These are phyloP conservation scores for Phenganax subtilis DNA, from an alignment of 92 coral and sea anemone genomes.

Conservation along the genomic window DNA sequence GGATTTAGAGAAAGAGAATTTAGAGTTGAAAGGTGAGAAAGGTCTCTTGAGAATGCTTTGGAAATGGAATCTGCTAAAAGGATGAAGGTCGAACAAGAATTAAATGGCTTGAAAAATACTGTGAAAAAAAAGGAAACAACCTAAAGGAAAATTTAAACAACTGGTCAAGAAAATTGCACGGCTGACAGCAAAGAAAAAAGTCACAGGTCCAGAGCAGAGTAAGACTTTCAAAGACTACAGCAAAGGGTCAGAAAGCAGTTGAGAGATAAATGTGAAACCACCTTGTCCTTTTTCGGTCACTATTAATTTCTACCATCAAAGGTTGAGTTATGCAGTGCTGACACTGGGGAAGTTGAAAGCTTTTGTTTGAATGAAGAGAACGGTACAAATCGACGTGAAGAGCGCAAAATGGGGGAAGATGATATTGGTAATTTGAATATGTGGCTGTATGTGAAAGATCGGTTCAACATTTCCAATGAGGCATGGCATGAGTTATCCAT, in stretches of 20 bases:
- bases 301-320: slow-evolving; percentile 2
- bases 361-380: slow-evolving; percentile 17
- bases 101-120: slow-evolving; percentile 9
- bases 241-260: slow-evolving; percentile 18
- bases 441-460: background rate
- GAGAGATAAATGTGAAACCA: slow-evolving; percentile 2
- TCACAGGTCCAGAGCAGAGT: slow-evolving; percentile 7
- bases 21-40: background rate
- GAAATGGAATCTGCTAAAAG: slow-evolving; percentile 19
- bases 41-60: slow-evolving; percentile 2
- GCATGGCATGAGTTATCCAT: background rate
- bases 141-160: slow-evolving; percentile 35
- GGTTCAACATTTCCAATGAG: slow-evolving; percentile 17
- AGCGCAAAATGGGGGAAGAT: background rate
- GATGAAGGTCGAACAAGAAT: slow-evolving; percentile 9
- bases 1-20: background rate
- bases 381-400: background rate
- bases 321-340: slow-evolving; percentile 15
- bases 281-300: slow-evolving; percentile 12
- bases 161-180: slow-evolving; percentile 29
- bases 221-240: slow-evolving; percentile 1
- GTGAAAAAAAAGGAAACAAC: slow-evolving; percentile 24
- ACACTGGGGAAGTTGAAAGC: slow-evolving; percentile 28
- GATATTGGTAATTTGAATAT: background rate
- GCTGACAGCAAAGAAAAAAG: slow-evolving; percentile 4